Evolutionary conservation across 2,113 vertebrate species (phyloP).

Genomic region (Fregata magnificens): DNA sequence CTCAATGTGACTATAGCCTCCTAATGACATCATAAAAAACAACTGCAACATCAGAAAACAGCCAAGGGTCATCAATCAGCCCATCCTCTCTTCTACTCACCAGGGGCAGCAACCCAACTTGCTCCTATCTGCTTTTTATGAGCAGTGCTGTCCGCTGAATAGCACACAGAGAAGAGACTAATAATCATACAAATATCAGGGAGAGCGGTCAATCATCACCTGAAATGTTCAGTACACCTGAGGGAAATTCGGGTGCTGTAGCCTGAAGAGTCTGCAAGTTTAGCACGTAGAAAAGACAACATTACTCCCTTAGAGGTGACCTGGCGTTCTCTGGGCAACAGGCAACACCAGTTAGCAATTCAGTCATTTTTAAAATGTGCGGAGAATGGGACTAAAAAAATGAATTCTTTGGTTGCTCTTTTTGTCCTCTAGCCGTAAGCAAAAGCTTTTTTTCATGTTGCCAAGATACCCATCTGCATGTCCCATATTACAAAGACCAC

Average conservation of each 20-base stretch:
- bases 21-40: slow-evolving; percentile 84
- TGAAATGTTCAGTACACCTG: slow-evolving; percentile 19
- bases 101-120: slow-evolving; percentile 33
- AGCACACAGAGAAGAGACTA: slow-evolving; percentile 37
- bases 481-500: background rate
- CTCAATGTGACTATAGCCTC: slow-evolving; percentile 72
- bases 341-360: background rate
- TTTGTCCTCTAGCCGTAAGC: background rate
- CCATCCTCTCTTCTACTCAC: slow-evolving; percentile 40
- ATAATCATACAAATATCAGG: slow-evolving; percentile 40
- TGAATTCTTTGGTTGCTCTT: background rate
- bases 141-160: slow-evolving; percentile 19
- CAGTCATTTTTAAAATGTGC: background rate
- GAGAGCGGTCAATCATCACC: slow-evolving; percentile 38
- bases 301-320: background rate
- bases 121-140: slow-evolving; percentile 54
- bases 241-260: background rate
- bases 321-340: background rate
- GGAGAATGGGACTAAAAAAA: background rate
- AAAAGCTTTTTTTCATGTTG: background rate
- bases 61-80: slow-evolving; percentile 78
- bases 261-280: slow-evolving; percentile 6
- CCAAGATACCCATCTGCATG: background rate
- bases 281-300: background rate
- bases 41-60: slow-evolving; percentile 68